Percentiles rank a stretch among this genome's conserved stretches.
These are phyloP conservation scores for Xerus inauris DNA, from an alignment of 2,113 vertebrate genomes.

Conservation along the genomic window DNA sequence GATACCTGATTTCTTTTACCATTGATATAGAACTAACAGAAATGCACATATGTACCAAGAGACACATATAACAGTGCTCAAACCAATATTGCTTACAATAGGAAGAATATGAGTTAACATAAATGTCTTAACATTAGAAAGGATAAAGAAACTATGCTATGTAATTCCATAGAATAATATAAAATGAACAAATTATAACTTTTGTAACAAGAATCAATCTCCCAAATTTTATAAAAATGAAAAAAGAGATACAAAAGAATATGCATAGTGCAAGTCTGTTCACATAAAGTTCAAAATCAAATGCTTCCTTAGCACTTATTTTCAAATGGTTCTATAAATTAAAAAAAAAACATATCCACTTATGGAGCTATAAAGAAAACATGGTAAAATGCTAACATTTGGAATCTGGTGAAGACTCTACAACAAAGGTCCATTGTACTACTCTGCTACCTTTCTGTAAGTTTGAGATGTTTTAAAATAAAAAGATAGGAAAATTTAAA, in stretches of 20 bases:
- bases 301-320: background rate
- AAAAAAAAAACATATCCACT: background rate
- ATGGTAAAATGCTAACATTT: background rate
- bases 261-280: background rate
- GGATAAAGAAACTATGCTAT: background rate
- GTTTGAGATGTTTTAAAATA: conserved; percentile 22
- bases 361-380: background rate
- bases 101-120: background rate
- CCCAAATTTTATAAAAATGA: background rate
- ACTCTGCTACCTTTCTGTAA: background rate
- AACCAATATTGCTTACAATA: background rate
- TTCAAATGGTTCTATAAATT: conserved; percentile 11
- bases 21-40: background rate
- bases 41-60: background rate
- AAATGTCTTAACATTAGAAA: background rate
- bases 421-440: background rate
- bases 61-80: background rate
- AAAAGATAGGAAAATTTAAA: background rate
- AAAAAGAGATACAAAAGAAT: conserved; percentile 4
- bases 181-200: conserved; percentile 14
- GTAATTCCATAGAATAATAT: background rate
- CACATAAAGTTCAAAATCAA: conserved; percentile 21
- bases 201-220: background rate
- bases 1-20: background rate
- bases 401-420: background rate